Evolutionary conservation across 2,797 vertebrate species (phyloP), one percentile per base, ranked within the genome.

Genomic region (Hyperoplus lanceolatus): DNA sequence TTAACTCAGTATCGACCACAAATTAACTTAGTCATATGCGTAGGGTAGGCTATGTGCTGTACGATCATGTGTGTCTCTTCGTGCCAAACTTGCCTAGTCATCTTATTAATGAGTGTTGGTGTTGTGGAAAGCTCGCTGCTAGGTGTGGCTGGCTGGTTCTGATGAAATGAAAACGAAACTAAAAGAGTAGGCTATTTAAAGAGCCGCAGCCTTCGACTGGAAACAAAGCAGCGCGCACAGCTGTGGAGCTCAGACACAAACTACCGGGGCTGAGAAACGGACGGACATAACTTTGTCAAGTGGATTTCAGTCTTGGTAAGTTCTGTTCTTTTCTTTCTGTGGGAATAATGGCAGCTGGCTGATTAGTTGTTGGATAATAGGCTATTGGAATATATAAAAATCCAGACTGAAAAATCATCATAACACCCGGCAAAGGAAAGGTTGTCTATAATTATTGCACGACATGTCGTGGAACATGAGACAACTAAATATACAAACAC

Each of bases 91-190:
- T 1, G 2, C 4, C 3, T 1, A 8, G 5, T 5, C 29, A 1
- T 11, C 8, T 3, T 11, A 18, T 4, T 12, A 13, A 6, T 0
- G 29, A 29, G 29, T 29, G 29, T 3, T 29, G 29, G 29, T 29
- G 29, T 29, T 29, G 29, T 29, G 0, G 2, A 29, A 29, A 29
- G 29, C 2, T 29, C 16, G 9, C 15, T 29, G 3, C 5, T 18
- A 50, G 76, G 64, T 45, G 80, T 45, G 74, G 69, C 15, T 14
- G n/a, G 38, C 63, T 8, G 3, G 10, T 84, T 82, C 43, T 41
- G 71, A 51, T 29, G 79, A 89, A 91, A 85, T 78, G 86, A 91
- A 92, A 92, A 54, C 78, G 64, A 86, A 86, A 85, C 9, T 29
- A 3, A 29, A 39, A 59, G 56, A 56, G 5, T 45, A 2, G 21